Conservation (phyloP, 2,888 invertebrate genomes). For the Blastobasis adustella region DNA sequence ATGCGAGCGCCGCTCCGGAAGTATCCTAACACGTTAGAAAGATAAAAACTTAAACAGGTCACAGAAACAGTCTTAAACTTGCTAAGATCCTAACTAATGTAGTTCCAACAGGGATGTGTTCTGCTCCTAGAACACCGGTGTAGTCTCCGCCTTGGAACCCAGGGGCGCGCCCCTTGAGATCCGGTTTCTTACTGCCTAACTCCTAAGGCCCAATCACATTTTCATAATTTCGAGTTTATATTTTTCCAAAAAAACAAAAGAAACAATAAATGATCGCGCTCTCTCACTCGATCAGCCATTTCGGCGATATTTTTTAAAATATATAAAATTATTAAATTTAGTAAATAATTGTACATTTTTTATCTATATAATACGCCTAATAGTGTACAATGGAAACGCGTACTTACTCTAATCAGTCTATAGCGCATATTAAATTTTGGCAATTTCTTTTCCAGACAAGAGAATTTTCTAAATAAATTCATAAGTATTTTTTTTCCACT, state of each 20-base stretch:
- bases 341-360: slow-evolving; percentile 68
- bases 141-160: slow-evolving; percentile 51
- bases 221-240: slow-evolving; percentile 21
- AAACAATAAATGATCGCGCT: slow-evolving; percentile 49
- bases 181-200: slow-evolving; percentile 59
- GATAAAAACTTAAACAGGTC: slow-evolving; percentile 74
- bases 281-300: slow-evolving; percentile 26
- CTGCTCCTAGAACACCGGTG: slow-evolving; percentile 71
- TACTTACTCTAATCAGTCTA: slow-evolving; percentile 74
- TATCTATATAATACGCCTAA: slow-evolving; percentile 71
- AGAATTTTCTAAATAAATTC: slow-evolving; percentile 51
- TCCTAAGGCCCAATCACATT: slow-evolving; percentile 47
- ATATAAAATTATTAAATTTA: slow-evolving; percentile 47
- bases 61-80: slow-evolving; percentile 75
- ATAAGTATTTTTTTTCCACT: slow-evolving; percentile 30
- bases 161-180: slow-evolving; percentile 45
- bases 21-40: slow-evolving; percentile 62
- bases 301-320: slow-evolving; percentile 24
- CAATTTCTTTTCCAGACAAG: slow-evolving; percentile 44
- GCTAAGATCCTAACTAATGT: slow-evolving; percentile 72
- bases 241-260: slow-evolving; percentile 15
- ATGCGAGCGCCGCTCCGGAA: slow-evolving; percentile 47
- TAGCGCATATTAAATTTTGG: slow-evolving; percentile 72
- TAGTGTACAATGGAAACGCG: slow-evolving; percentile 70
- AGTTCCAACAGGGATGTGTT: slow-evolving; percentile 72